Base-by-base conservation (phyloP, 2,888 invertebrate species). In the Tetrapedia diversipes region DNA sequence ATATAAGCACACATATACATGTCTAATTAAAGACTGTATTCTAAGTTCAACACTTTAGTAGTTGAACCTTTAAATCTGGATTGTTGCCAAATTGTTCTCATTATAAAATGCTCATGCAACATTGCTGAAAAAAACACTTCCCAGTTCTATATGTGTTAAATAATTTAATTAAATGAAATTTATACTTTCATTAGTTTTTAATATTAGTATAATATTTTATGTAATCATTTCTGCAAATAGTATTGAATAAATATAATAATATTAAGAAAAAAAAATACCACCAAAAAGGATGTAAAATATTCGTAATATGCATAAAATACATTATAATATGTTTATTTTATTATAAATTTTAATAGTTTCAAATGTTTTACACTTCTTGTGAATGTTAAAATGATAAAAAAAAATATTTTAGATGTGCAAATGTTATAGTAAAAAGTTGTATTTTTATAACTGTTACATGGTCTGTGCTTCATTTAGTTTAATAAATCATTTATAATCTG, bases 71-170 rank as follows among this genome's bases (percentile, higher is more conserved):
- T 45, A 76, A 61, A 75, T 75, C 79, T 84, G 84, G 83, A 81
- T 47, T 10, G 3, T 11, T 66, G 82, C 84, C 84, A 84, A 81
- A 77, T 82, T 81, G 77, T 47, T 82, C 59, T 79, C 65, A 80
- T 83, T 83, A 80, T 57, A 43, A 67, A 65, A 43, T 60, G 56
- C 54, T 77, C 57, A 68, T 77, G 72, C 56, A 77, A 64, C 22
- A 19, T 37, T 56, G 27, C 45, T 51, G 47, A 76, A 72, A 69
- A 60, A 61, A 47, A n/a, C 4, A 71, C 16, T 27, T 49, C 22
- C 37, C 39, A 47, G 32, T 27, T 54, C 32, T 77, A 66, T 70
- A 70, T 66, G 47, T 24, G 45, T 66, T 60, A 43, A 43, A 51
- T 29, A 47, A 4, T 16, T 72, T n/a, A n/a, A n/a, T n/a, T n/a